A percentile compares a stretch with the other conserved stretches of the same genome.
These are phyloP conservation scores for Notospermus geniculatus DNA, from an alignment of 1,140 invertebrate genomes.

Conservation along the genomic window DNA sequence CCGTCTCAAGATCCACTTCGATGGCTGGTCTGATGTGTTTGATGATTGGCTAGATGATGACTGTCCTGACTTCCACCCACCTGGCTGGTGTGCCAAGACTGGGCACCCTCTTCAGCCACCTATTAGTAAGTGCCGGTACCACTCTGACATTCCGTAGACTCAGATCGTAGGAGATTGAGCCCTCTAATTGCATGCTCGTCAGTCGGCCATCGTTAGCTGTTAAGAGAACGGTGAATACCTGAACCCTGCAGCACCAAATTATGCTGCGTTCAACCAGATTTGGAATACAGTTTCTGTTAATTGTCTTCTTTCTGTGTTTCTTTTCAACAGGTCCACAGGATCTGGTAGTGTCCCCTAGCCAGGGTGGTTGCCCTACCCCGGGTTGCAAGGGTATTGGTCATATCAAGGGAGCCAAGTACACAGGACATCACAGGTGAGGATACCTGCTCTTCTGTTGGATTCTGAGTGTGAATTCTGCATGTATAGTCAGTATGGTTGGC, in stretches of 20 bases:
- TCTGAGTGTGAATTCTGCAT: not conserved
- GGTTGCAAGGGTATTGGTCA: constrained; percentile 59
- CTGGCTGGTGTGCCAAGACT: constrained; percentile 67
- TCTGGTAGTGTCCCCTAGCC: constrained; percentile 51
- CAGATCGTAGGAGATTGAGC: constrained; percentile 1
- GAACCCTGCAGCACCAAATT: too few relatives aligned
- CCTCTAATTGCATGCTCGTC: constrained; percentile 13
- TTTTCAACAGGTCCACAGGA: constrained; percentile 62
- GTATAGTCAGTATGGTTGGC: too few relatives aligned
- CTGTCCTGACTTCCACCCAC: constrained; percentile 47
- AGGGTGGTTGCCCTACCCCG: constrained; percentile 54
- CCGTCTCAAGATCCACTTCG: constrained; percentile 82
- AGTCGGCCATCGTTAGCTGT: not conserved
- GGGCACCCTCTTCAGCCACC: constrained; percentile 82
- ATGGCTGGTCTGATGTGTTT: constrained; percentile 84
- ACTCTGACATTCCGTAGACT: too few relatives aligned
- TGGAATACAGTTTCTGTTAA: too few relatives aligned
- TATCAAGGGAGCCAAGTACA: constrained; percentile 70
- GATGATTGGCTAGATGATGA: constrained; percentile 75
- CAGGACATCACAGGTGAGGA: constrained; percentile 66
- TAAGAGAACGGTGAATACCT: too few relatives aligned
- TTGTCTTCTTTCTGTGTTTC: too few relatives aligned
- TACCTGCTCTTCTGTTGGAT: not conserved
- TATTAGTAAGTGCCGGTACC: constrained; percentile 32
- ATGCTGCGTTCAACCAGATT: not conserved